Conservation (phyloP, 2,797 vertebrate genomes). For the Glossophaga mutica region DNA sequence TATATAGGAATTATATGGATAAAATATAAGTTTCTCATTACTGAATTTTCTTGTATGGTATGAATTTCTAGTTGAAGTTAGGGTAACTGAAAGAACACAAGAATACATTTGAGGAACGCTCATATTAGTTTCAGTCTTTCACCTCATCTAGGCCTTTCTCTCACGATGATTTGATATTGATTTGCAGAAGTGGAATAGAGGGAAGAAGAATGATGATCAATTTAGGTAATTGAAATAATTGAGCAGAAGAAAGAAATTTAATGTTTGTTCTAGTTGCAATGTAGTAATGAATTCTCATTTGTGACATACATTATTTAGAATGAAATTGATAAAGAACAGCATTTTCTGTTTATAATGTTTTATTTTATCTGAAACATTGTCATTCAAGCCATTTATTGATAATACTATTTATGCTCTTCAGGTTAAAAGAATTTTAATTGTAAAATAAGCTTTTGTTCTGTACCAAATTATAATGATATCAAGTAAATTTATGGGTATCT, state of each 20-base stretch:
- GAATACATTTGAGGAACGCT: neutral
- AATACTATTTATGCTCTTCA: neutral
- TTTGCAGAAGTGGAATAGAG: slow-evolving; percentile 29
- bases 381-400: neutral
- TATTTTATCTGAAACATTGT: slow-evolving; percentile 40
- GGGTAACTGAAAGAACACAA: slow-evolving; percentile 13
- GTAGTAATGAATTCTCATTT: slow-evolving; percentile 33
- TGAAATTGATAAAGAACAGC: neutral
- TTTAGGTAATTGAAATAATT: slow-evolving; percentile 57
- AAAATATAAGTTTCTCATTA: slow-evolving; percentile 29
- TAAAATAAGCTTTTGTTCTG: neutral
- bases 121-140: neutral
- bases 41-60: neutral
- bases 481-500: slow-evolving; percentile 2
- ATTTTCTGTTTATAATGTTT: neutral
- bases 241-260: slow-evolving; percentile 44
- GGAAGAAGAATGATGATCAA: slow-evolving; percentile 4
- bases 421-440: neutral
- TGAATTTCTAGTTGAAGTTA: slow-evolving; percentile 31
- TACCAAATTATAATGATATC: neutral
- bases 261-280: slow-evolving; percentile 16
- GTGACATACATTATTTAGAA: neutral
- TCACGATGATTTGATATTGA: neutral
- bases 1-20: neutral
- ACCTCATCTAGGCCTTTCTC: neutral